Conservation (phyloP, 92 coral and sea anemone species). For the Pocillopora meandrina region DNA sequence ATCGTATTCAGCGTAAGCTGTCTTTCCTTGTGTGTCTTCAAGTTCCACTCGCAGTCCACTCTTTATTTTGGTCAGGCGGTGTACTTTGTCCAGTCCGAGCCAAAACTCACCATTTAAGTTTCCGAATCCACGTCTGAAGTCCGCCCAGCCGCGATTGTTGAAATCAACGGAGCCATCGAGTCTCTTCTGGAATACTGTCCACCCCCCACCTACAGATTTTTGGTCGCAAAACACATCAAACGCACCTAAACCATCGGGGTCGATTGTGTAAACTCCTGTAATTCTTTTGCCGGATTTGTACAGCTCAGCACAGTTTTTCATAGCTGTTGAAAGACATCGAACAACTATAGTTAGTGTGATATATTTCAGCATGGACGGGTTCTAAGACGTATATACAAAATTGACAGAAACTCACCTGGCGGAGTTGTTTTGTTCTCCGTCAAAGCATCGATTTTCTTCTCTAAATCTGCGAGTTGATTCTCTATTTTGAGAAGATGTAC, state of each 20-base stretch:
- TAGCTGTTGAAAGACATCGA: not conserved
- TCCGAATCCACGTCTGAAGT: constrained; percentile 47
- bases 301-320: constrained; percentile 61
- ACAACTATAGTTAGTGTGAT: not conserved
- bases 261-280: constrained; percentile 54
- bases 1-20: constrained; percentile 37
- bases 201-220: constrained; percentile 72
- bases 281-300: constrained; percentile 54
- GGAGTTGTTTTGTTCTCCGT: too few species aligned
- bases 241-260: constrained; percentile 65
- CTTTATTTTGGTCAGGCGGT: constrained; percentile 39
- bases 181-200: constrained; percentile 79
- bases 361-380: not conserved
- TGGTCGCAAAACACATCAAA: constrained; percentile 81
- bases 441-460: too few species aligned
- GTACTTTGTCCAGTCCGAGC: constrained; percentile 40
- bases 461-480: too few species aligned
- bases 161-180: constrained; percentile 63
- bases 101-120: constrained; percentile 27
- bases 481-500: too few species aligned
- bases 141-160: constrained; percentile 55
- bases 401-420: too few species aligned
- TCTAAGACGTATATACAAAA: too few species aligned
- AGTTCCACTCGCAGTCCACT: constrained; percentile 47
- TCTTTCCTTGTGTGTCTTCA: constrained; percentile 45